phyloP scores from a whole-genome alignment of 2,888 invertebrate species.

The Sphecodes monilicornis region DNA sequence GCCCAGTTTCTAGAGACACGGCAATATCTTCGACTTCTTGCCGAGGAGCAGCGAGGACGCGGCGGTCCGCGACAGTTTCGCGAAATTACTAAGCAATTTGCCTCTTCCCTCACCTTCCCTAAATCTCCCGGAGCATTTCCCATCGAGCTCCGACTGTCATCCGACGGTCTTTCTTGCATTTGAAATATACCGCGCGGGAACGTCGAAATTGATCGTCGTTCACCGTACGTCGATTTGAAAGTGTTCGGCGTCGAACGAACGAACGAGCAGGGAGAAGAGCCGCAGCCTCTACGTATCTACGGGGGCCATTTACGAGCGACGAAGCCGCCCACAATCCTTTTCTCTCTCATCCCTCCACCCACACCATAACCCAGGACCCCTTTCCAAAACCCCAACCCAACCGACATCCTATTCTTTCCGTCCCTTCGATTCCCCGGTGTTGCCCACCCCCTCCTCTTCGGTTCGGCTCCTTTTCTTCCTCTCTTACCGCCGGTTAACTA shows the following conservation, averaged over 20 bases:
- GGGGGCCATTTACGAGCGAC: slow-evolving; percentile 21
- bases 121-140: slow-evolving; percentile 15
- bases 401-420: slow-evolving; percentile 19
- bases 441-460: background rate
- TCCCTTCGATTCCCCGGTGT: slow-evolving; percentile 6
- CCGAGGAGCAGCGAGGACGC: background rate
- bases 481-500: slow-evolving; percentile 42
- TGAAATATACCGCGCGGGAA: slow-evolving; percentile 41
- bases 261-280: background rate
- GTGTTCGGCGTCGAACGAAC: slow-evolving; percentile 17
- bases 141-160: background rate
- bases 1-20: background rate
- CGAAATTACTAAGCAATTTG: slow-evolving; percentile 15
- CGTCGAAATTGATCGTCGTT: slow-evolving; percentile 38
- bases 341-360: background rate
- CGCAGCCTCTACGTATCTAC: slow-evolving; percentile 7
- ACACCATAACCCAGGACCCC: background rate
- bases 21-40: slow-evolving; percentile 1
- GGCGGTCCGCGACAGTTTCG: background rate
- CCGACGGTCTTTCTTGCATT: slow-evolving; percentile 1
- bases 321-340: background rate
- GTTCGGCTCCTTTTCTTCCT: slow-evolving; percentile 11
- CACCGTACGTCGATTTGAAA: slow-evolving; percentile 36
- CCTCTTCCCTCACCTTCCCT: background rate
- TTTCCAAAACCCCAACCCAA: background rate